phyloP scores from a whole-genome alignment of 2,797 vertebrate species.

The Melopsittacus undulatus region DNA sequence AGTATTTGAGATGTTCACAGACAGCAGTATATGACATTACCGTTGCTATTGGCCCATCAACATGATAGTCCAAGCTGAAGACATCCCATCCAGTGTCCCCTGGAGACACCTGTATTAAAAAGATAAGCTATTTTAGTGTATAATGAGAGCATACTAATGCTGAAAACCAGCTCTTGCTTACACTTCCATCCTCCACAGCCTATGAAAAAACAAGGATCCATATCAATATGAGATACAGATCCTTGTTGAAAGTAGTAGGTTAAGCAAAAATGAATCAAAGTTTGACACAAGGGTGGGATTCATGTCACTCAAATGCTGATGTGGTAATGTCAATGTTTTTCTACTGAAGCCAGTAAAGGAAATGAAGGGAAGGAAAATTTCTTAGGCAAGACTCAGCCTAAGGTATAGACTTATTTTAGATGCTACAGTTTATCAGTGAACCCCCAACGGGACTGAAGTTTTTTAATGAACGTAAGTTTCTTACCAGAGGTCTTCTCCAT shows the following conservation, averaged over 20 bases:
- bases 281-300: background rate
- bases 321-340: background rate
- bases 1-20: background rate
- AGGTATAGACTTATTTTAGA: background rate
- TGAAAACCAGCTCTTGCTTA: background rate
- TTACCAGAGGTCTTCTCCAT: background rate
- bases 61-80: constrained; percentile 97
- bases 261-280: background rate
- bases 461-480: background rate
- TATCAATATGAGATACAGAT: background rate
- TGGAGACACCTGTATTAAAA: constrained; percentile 86
- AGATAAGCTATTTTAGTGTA: background rate
- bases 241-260: background rate
- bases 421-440: background rate
- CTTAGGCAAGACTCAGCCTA: background rate
- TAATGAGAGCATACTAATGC: too few relatives aligned
- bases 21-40: constrained; percentile 74
- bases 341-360: background rate
- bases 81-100: constrained; percentile 99
- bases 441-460: background rate
- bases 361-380: background rate
- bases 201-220: background rate
- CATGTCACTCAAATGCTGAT: background rate
- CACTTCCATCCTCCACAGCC: background rate
- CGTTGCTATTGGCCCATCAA: constrained; percentile 96